phyloP scores from a whole-genome alignment of 2,888 invertebrate species.

The Diloba caeruleocephala region DNA sequence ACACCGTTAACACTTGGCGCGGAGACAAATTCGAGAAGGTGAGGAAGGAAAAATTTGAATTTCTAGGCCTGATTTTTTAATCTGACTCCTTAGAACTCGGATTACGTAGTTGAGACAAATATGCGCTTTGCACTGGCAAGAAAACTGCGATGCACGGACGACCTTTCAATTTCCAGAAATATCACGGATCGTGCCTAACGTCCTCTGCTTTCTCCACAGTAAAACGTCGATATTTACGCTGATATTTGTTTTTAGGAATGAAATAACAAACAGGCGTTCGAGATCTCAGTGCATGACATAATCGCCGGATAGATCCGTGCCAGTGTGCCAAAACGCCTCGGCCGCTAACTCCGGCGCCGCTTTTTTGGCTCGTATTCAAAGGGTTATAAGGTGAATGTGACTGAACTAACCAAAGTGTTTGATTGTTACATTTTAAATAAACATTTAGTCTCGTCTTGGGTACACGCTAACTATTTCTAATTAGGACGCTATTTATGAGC shows the following conservation, averaged over 20 bases:
- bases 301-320: slow-evolving; percentile 85
- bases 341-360: slow-evolving; percentile 68
- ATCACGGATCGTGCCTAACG: slow-evolving; percentile 47
- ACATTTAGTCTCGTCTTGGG: slow-evolving; percentile 47
- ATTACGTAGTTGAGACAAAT: slow-evolving; percentile 38
- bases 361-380: slow-evolving; percentile 84
- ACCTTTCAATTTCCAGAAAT: slow-evolving; percentile 74
- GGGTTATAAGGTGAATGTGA: slow-evolving; percentile 86
- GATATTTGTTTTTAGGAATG: slow-evolving; percentile 68
- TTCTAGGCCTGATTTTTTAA: background rate
- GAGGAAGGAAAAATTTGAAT: background rate
- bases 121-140: slow-evolving; percentile 54
- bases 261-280: slow-evolving; percentile 76
- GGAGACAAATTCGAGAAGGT: no score
- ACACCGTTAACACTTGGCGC: no score
- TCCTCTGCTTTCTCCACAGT: slow-evolving; percentile 66
- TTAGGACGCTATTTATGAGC: slow-evolving; percentile 39
- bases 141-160: slow-evolving; percentile 61
- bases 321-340: slow-evolving; percentile 81
- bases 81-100: slow-evolving; percentile 9
- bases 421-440: slow-evolving; percentile 60
- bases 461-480: slow-evolving; percentile 42
- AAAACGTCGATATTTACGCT: slow-evolving; percentile 71
- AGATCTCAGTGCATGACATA: slow-evolving; percentile 85
- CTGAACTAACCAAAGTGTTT: slow-evolving; percentile 62